phyloP scores from a whole-genome alignment of 2,888 invertebrate species.

The Eristalis pertinax region DNA sequence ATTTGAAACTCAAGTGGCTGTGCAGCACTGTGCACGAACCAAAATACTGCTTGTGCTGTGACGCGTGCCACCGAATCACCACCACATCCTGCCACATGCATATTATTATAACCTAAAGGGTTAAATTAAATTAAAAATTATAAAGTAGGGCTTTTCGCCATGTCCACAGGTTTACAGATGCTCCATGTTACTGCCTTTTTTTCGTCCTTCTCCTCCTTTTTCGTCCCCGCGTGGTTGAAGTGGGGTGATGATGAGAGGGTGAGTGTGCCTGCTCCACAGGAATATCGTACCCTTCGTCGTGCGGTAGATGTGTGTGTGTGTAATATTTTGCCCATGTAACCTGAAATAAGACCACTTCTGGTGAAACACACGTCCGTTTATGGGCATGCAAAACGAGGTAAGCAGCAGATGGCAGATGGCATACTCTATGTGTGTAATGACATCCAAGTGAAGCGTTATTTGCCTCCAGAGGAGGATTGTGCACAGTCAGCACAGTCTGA shows the following conservation, averaged over 20 bases:
- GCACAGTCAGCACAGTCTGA: conserved; percentile 54
- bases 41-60: not conserved
- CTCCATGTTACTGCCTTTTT: conserved; percentile 22
- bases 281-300: conserved; percentile 1
- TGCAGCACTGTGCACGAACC: not conserved
- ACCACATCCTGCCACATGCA: conserved; percentile 56
- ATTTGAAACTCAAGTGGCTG: conserved; percentile 62
- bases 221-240: too few species aligned
- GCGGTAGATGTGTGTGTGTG: conserved; percentile 15
- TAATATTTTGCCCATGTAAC: conserved; percentile 54
- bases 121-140: conserved; percentile 72
- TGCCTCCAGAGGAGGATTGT: conserved; percentile 43
- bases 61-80: conserved; percentile 62
- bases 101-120: conserved; percentile 66
- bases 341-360: conserved; percentile 65
- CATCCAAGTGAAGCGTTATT: conserved; percentile 63
- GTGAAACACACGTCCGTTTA: conserved; percentile 54
- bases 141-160: conserved; percentile 57
- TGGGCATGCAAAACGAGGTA: conserved; percentile 47
- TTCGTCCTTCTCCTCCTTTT: not conserved
- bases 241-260: not conserved
- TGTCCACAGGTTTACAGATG: conserved; percentile 58
- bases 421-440: conserved; percentile 58
- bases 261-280: not conserved
- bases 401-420: conserved; percentile 48